Evolutionary conservation across 2,113 vertebrate genomes (phyloP).

Genomic region (Pampusana beccarii): DNA sequence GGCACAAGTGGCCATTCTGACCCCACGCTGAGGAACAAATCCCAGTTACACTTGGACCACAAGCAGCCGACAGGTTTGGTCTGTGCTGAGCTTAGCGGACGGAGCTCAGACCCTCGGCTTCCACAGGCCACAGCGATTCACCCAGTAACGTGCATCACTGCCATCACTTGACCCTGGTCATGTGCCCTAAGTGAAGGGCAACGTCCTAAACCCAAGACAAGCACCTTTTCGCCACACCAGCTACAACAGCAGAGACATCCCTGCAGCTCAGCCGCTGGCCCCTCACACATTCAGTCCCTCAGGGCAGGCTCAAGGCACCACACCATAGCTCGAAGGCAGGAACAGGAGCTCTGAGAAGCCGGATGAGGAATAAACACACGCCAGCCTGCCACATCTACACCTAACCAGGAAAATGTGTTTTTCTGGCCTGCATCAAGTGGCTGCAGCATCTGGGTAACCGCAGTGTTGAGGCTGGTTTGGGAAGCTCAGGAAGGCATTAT

Average conservation of each 20-base stretch:
- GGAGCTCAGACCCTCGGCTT: background rate
- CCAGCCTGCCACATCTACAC: background rate
- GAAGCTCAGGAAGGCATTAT: background rate
- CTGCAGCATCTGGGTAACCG: background rate
- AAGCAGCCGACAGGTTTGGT: background rate
- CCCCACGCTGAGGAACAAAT: background rate
- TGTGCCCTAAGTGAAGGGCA: background rate
- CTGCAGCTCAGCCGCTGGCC: background rate
- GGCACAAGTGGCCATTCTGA: rapidly evolving
- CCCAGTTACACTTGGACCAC: background rate
- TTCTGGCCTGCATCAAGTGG: background rate
- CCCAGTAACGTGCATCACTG: background rate
- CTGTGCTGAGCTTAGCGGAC: background rate
- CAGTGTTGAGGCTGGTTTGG: background rate
- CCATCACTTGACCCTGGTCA: background rate
- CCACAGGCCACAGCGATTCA: rapidly evolving
- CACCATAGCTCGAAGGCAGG: background rate
- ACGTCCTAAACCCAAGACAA: rapidly evolving
- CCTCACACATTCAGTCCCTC: rapidly evolving
- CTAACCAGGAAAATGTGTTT: background rate
- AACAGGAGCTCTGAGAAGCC: background rate
- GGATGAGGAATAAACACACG: background rate
- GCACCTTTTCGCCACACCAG: background rate
- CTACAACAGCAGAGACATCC: background rate
- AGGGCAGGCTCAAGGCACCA: rapidly evolving